A percentile compares a stretch with the other conserved stretches of the same genome.
Conservation (phyloP, 2,113 vertebrate genomes). For the Halichoerus grypus region DNA sequence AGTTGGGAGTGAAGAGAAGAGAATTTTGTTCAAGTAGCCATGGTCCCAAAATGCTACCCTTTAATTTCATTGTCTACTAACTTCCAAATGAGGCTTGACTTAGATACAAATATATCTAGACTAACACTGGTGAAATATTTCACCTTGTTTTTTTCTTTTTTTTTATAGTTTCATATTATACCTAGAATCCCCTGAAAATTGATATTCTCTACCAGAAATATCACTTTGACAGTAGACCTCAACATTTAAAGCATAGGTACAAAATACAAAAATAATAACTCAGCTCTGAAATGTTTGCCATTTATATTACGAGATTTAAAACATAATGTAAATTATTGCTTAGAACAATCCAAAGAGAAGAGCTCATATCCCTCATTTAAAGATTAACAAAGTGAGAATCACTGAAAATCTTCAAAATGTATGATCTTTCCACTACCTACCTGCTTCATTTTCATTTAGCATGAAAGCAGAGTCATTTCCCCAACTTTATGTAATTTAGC, state of each 20-base stretch:
- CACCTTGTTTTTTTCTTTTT: not conserved
- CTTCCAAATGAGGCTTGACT: not conserved
- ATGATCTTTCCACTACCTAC: not conserved
- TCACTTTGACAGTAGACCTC: not conserved
- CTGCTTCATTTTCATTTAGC: not conserved
- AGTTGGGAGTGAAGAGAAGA: not conserved
- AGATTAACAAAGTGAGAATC: not conserved
- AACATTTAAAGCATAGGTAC: not conserved
- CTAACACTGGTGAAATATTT: not conserved
- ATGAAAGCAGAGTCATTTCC: not conserved
- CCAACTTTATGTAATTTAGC: conserved; percentile 3
- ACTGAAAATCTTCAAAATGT: not conserved
- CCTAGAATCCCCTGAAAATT: not conserved
- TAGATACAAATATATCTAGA: not conserved
- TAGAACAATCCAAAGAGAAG: not conserved
- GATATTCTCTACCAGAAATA: not conserved
- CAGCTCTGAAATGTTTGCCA: not conserved
- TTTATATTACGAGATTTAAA: not conserved
- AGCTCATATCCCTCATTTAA: not conserved
- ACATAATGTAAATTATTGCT: not conserved
- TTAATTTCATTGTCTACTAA: not conserved
- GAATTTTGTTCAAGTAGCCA: not conserved
- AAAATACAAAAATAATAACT: not conserved
- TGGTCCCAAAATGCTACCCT: not conserved
- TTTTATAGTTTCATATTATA: not conserved